A percentile compares a stretch with the other conserved stretches of the same genome.
Evolutionary conservation across 2,113 vertebrate genomes (phyloP).

Genomic region (Otocyon megalotis): DNA sequence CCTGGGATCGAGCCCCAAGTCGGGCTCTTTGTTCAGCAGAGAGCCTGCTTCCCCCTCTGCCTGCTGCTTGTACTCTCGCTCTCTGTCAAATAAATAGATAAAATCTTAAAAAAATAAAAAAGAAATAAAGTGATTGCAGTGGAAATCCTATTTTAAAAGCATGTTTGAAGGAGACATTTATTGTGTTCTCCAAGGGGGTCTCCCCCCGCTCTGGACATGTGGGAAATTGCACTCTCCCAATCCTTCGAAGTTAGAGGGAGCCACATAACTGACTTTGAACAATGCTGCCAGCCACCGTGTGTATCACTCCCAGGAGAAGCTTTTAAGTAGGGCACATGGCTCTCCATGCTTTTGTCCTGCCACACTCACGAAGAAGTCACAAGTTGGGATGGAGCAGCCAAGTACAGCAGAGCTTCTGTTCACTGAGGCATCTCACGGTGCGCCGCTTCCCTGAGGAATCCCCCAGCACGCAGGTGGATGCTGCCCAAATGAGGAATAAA

Average conservation of each 20-base stretch:
- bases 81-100: too few species aligned
- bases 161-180: not conserved
- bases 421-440: not conserved
- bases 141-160: not conserved
- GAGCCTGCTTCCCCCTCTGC: too few species aligned
- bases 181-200: not conserved
- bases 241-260: not conserved
- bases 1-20: too few species aligned
- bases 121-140: not conserved
- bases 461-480: not conserved
- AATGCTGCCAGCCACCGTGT: not conserved
- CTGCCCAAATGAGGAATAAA: not conserved
- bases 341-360: not conserved
- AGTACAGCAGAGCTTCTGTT: not conserved
- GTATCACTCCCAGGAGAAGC: not conserved
- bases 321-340: not conserved
- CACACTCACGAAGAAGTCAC: not conserved
- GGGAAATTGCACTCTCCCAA: not conserved
- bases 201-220: not conserved
- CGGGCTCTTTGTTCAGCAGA: too few species aligned
- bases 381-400: not conserved
- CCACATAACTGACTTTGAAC: not conserved
- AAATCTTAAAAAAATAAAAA: too few species aligned
- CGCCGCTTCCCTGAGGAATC: not conserved
- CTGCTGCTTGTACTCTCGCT: too few species aligned